Evolutionary conservation across 2,113 vertebrate species (phyloP).

Genomic region (Strigops habroptila): DNA sequence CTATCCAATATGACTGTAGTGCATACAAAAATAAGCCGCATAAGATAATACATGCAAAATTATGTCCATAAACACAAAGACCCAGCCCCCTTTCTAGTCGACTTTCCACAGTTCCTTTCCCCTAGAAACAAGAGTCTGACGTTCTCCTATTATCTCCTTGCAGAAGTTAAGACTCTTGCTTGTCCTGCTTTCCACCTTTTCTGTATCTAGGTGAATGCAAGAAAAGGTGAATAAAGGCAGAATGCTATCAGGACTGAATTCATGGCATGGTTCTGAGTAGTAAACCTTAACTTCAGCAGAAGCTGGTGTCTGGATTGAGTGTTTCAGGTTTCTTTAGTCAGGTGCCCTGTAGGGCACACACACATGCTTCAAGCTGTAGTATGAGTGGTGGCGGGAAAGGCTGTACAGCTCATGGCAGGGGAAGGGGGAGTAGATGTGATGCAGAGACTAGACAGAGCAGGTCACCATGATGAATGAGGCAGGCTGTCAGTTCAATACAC

Average conservation of each 20-base stretch:
- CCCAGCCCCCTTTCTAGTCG: background rate
- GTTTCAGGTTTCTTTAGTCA: background rate
- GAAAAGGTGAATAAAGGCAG: background rate
- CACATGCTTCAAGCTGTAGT: rapidly evolving
- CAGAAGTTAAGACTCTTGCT: background rate
- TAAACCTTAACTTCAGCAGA: background rate
- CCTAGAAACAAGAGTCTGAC: background rate
- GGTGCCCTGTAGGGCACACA: rapidly evolving
- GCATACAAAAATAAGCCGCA: background rate
- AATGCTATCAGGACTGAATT: background rate
- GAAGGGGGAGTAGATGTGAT: background rate
- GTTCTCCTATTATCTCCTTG: background rate
- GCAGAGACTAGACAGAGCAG: background rate
- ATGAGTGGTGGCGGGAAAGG: background rate
- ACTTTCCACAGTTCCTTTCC: background rate
- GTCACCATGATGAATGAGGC: background rate
- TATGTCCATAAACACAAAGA: background rate
- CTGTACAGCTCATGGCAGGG: background rate
- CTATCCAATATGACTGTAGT: background rate
- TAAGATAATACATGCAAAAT: background rate
- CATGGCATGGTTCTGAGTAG: background rate
- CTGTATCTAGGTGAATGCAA: background rate
- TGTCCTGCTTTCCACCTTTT: background rate
- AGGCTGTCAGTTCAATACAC: background rate
- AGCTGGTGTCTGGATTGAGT: background rate